Conservation (phyloP, 2,113 vertebrate species). For the Uria lomvia region DNA sequence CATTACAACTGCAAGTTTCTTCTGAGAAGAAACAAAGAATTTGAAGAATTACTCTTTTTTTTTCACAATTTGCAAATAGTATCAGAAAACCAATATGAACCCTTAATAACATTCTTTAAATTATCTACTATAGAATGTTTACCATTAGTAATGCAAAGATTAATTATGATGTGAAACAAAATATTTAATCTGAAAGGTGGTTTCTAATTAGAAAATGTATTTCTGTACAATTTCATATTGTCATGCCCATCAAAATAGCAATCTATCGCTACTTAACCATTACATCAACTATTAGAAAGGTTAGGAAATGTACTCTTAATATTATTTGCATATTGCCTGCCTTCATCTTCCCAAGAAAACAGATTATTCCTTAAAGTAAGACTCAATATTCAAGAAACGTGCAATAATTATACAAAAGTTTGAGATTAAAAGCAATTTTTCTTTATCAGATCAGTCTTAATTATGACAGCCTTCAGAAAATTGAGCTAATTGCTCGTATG, state of each 20-base stretch:
- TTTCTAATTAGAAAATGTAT: background rate
- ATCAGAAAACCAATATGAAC: background rate
- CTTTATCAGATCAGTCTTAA: background rate
- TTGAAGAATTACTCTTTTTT: background rate
- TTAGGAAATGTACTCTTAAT: background rate
- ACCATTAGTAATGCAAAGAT: background rate
- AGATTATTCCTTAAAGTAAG: background rate
- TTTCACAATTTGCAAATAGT: background rate
- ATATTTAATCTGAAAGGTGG: background rate
- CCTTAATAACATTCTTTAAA: slow-evolving; percentile 20
- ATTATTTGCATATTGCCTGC: background rate
- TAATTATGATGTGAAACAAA: background rate
- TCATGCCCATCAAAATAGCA: background rate
- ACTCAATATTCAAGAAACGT: background rate
- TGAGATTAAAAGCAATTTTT: slow-evolving; percentile 20
- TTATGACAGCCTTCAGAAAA: background rate
- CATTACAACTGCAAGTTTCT: background rate
- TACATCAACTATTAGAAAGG: background rate
- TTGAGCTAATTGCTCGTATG: background rate
- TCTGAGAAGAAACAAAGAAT: background rate
- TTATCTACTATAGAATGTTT: background rate
- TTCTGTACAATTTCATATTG: background rate
- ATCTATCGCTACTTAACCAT: background rate
- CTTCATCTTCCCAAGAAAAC: background rate
- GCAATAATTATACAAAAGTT: slow-evolving; percentile 8